Conservation (phyloP, 2,113 vertebrate species). For the Peromyscus polionotus region DNA sequence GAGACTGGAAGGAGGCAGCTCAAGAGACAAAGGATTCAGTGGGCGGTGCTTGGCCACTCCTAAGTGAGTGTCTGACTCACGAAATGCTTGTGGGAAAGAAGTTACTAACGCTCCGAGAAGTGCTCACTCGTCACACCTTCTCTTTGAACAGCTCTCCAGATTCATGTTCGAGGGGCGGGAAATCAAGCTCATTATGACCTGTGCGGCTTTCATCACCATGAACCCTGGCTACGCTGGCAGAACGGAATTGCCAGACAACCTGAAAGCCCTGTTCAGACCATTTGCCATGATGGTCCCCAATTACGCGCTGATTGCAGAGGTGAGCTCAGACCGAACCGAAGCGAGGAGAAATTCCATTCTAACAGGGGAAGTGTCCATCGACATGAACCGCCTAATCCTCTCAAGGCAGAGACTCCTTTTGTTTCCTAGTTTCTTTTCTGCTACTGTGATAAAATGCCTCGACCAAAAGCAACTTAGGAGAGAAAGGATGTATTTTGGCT, state of each 20-base stretch:
- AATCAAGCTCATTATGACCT: constrained; percentile 93
- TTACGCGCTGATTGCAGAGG: constrained; percentile 94
- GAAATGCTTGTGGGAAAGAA: constrained; percentile 88
- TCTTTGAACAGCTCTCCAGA: constrained; percentile 87
- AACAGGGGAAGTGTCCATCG: too few relatives aligned
- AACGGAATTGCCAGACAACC: constrained; percentile 93
- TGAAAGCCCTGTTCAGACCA: constrained; percentile 94
- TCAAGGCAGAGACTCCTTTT: background rate
- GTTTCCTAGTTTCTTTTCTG: background rate
- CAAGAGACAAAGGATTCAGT: background rate
- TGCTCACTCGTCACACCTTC: background rate
- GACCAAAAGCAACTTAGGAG: background rate
- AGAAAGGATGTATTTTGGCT: background rate
- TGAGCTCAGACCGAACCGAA: constrained; percentile 66
- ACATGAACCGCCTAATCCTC: background rate
- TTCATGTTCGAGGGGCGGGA: constrained; percentile 95
- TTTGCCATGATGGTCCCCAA: constrained; percentile 96
- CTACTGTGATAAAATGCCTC: background rate
- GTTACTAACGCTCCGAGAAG: background rate
- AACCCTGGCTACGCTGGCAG: constrained; percentile 95
- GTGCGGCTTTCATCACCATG: constrained; percentile 95
- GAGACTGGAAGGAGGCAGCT: background rate
- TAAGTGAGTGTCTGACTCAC: background rate
- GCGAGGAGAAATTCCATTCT: too few relatives aligned
- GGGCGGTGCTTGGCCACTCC: background rate